These are phyloP conservation scores for Urophycis tenuis DNA, from an alignment of 2,797 vertebrate genomes.

Conservation along the genomic window DNA sequence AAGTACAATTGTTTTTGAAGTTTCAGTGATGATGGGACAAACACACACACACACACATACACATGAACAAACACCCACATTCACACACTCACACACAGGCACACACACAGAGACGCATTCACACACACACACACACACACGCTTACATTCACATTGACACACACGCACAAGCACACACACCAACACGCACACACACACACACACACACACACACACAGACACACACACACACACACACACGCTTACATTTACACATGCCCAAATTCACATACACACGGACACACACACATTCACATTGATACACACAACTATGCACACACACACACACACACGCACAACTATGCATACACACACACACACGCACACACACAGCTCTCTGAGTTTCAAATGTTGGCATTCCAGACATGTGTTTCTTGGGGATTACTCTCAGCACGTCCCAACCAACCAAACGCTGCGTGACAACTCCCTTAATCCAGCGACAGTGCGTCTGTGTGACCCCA, in stretches of 20 bases:
- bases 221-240: slow-evolving; percentile 13
- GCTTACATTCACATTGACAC: too few relatives aligned
- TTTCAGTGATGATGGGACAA: too few relatives aligned
- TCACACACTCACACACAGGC: too few relatives aligned
- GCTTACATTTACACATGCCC: not conserved
- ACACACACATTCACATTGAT: slow-evolving; percentile 9
- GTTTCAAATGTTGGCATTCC: not conserved
- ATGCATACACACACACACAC: not conserved
- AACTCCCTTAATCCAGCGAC: not conserved
- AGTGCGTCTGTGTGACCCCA: too few relatives aligned
- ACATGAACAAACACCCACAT: too few relatives aligned
- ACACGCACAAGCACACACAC: too few relatives aligned
- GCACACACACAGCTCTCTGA: not conserved
- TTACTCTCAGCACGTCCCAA: not conserved
- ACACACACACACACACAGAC: slow-evolving; percentile 5
- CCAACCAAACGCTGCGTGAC: not conserved
- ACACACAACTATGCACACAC: slow-evolving; percentile 9
- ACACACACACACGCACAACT: slow-evolving; percentile 6
- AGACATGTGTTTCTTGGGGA: not conserved
- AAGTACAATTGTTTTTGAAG: too few relatives aligned
- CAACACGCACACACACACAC: slow-evolving; percentile 12
- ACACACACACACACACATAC: too few relatives aligned
- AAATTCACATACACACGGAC: not conserved
- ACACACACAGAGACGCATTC: too few relatives aligned
- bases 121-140: not conserved